phyloP scores from a whole-genome alignment of 2,113 vertebrate species.

The Apodemus speciosus region DNA sequence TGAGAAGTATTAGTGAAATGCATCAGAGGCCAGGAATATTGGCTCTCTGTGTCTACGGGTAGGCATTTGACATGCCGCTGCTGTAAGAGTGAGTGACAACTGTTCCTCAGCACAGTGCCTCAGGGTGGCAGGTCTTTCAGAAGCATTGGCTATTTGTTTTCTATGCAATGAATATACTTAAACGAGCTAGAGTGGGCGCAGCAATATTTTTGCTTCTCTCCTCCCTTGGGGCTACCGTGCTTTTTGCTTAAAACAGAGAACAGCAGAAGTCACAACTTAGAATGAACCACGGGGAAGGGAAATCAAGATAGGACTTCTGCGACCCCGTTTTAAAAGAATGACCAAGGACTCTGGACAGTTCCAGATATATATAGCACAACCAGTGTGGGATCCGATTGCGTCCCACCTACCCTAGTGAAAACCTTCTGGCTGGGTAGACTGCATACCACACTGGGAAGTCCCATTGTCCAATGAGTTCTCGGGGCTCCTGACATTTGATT shows the following conservation, averaged over 20 bases:
- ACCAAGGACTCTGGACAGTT: slow-evolving; percentile 18
- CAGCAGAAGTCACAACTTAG: background rate
- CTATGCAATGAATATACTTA: background rate
- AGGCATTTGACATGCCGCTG: background rate
- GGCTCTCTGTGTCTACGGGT: background rate
- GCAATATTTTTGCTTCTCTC: slow-evolving; percentile 6
- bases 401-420: background rate
- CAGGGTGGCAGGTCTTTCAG: background rate
- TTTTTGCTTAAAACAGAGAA: background rate
- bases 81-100: background rate
- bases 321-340: background rate
- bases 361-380: background rate
- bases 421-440: background rate
- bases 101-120: background rate
- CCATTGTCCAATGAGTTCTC: background rate
- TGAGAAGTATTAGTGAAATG: background rate
- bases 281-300: background rate
- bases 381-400: background rate
- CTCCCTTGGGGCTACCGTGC: background rate
- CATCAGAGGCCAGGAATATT: background rate
- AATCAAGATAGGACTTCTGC: background rate
- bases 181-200: background rate
- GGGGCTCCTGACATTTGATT: slow-evolving; percentile 16
- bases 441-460: background rate
- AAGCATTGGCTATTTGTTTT: slow-evolving; percentile 5